Evolutionary conservation across 2,888 invertebrate genomes (phyloP).

Genomic region (Zonitis immaculata): DNA sequence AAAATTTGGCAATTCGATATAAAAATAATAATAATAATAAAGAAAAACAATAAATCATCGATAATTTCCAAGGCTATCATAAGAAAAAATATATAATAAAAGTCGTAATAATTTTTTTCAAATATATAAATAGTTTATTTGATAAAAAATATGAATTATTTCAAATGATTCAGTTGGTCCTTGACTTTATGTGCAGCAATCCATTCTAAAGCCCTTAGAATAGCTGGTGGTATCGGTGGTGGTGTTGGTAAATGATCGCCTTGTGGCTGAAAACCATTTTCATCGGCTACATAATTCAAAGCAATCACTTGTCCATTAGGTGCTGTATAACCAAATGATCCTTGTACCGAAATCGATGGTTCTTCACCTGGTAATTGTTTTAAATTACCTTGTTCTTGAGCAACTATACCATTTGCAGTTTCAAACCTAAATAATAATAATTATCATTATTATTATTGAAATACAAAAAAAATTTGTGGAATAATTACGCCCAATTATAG

Average conservation of each 20-base stretch:
- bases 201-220: conserved; percentile 53
- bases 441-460: background rate
- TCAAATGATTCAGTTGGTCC: too few species aligned
- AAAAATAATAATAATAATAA: too few species aligned
- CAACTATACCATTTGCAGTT: conserved; percentile 60
- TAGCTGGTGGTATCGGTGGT: conserved; percentile 53
- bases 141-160: too few species aligned
- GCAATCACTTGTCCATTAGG: conserved; percentile 56
- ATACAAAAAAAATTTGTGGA: background rate
- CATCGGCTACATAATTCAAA: conserved; percentile 52
- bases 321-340: conserved; percentile 52
- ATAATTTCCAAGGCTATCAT: too few species aligned
- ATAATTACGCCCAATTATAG: conserved; percentile 50
- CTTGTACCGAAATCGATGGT: conserved; percentile 48
- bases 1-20: conserved; percentile 2
- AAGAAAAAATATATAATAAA: too few species aligned
- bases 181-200: conserved; percentile 49
- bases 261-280: conserved; percentile 54
- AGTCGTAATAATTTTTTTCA: too few species aligned
- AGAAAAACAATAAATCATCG: background rate
- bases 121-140: too few species aligned
- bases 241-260: conserved; percentile 45
- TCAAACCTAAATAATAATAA: conserved; percentile 49
- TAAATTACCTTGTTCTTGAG: conserved; percentile 55
- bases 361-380: conserved; percentile 44